Evolutionary conservation across 2,797 vertebrate genomes (phyloP).

Genomic region (Bradypodion ventrale): DNA sequence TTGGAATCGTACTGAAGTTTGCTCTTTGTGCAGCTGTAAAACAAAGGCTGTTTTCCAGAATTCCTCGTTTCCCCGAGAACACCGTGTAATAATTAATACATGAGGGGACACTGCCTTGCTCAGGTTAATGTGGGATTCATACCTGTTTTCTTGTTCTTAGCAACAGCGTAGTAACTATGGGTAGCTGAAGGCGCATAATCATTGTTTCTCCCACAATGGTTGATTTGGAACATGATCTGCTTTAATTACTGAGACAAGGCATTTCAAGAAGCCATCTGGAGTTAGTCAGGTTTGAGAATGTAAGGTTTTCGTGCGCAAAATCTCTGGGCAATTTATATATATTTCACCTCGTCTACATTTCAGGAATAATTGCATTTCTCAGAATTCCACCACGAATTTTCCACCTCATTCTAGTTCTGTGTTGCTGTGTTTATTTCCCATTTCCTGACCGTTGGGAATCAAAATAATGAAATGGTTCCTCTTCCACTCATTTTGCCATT

Average conservation of each 20-base stretch:
- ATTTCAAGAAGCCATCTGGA: neutral
- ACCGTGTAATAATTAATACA: conserved; percentile 49
- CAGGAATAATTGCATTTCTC: neutral
- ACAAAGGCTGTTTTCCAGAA: conserved; percentile 66
- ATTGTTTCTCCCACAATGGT: neutral
- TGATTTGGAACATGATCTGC: neutral
- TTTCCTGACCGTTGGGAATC: too few relatives aligned
- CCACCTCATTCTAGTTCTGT: neutral
- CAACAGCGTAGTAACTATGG: neutral
- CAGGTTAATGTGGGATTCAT: conserved; percentile 38
- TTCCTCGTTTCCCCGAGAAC: conserved; percentile 36
- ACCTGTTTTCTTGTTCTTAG: conserved; percentile 29
- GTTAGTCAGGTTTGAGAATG: neutral
- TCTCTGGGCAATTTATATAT: neutral
- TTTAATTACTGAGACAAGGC: neutral
- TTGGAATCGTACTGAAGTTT: conserved; percentile 44
- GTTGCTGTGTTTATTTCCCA: neutral
- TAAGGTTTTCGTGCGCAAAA: neutral
- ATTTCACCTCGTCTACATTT: neutral
- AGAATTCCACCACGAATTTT: neutral
- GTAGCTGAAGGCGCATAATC: conserved; percentile 18
- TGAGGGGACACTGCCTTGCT: neutral
- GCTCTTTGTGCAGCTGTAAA: conserved; percentile 55
- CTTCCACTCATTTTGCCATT: too few relatives aligned
- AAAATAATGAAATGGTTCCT: too few relatives aligned